Evolutionary conservation across 2,888 invertebrate genomes (phyloP), one percentile per base, ranked within the genome.

Genomic region (Mimachlamys varia): DNA sequence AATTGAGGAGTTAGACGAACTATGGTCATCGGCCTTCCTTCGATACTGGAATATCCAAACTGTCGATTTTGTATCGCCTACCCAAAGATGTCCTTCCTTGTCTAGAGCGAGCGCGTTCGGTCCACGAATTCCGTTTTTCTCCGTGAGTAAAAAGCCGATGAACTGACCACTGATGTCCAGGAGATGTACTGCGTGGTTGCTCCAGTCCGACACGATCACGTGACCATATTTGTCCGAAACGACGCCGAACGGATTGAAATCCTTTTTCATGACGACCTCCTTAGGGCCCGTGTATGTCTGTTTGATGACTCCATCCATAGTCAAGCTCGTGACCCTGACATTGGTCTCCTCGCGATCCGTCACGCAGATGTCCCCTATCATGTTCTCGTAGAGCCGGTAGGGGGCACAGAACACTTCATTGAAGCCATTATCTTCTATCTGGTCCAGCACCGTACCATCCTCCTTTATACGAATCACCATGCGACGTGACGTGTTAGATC

Each of bases 331-430:
- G 17, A 94, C 93, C 38, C 93, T 90, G 33, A 94, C 90, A 76
- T 94, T 94, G 15, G 92, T 93, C 89, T 94, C 94, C 76, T 94
- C 94, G 12, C 94, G 91, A 55, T 94, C 94, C 5, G 94, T 94
- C 4, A 94, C 92, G 27, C 92, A 92, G 5, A 94, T 90, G 76
- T 93, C 93, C 87, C 91, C 91, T 33, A 93, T 91, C 49, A 93
- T 92, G n/a, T 93, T 92, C 76, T 94, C 93, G 33, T 93, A 88
- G 22, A 94, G 90, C 38, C 94, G 92, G 44, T 94, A 94, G 15
- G 94, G 94, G 10, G 94, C 94, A 27, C 93, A 93, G 87, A 94
- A 94, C 53, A 94, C 89, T 19, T 91, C 89, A 17, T 90, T 92
- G 55, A 93, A 93, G 38, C 93, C 93, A 87, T 94, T 91, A 58